Base-by-base conservation (phyloP, 2,888 invertebrate species). In the Pterobdella sp. region DNA sequence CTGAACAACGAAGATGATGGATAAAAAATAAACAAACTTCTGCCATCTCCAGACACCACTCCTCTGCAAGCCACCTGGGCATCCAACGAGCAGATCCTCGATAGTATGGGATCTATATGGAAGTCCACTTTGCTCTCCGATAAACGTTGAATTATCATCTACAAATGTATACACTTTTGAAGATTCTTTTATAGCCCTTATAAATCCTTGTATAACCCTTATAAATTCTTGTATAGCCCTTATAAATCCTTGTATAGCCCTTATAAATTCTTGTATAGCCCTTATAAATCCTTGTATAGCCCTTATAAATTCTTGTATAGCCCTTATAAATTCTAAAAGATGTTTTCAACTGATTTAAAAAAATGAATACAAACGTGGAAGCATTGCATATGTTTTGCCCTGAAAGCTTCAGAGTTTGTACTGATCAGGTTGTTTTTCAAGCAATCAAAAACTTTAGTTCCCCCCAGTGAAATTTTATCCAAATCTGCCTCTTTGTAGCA, bases 91-190 rank as follows among this genome's bases (percentile, higher is more conserved):
- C 97, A 98, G 0, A 93, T 91, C 76, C 90, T 87, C 82, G 94
- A 91, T 74, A 98, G 85, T 68, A 93, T 84, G 0, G 95, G 95
- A 86, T 98, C 97, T 0, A 93, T 91, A 78, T 96, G 92, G 76
- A 98, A 93, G 83, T 98, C 97, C 0, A 93, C 91, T 81, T 91
- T 90, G 0, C 91, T 89, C 78, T 86, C 86, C 80, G 92, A 91
- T 77, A 96, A 91, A 75, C 94, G 87, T 79, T 90, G 89, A 0
- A 92, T 92, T 31, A 97, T 90, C 85, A 94, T 93, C 75, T 89
- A 72, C n/a, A n/a, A n/a, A n/a, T n/a, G n/a, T n/a, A n/a, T n/a
- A n/a, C n/a, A n/a, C n/a, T n/a, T n/a, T n/a, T n/a, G n/a, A n/a
- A n/a, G n/a, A n/a, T n/a, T n/a, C n/a, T n/a, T n/a, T n/a, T n/a